phyloP scores from a whole-genome alignment of 2,888 invertebrate genomes.

The Opisthograptis luteolata region DNA sequence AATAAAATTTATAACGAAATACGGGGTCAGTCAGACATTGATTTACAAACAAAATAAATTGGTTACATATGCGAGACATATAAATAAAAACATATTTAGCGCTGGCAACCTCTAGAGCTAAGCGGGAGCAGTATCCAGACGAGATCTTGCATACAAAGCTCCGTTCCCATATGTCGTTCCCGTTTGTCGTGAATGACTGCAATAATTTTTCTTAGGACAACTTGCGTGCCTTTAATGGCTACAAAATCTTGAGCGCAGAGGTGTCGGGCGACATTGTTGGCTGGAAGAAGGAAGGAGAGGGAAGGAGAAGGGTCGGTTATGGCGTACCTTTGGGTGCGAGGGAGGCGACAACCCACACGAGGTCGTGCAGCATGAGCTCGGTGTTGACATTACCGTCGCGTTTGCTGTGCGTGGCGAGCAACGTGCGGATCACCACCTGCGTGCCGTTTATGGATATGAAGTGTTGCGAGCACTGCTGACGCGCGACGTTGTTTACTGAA shows the following conservation, averaged over 20 bases:
- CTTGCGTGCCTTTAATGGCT: conserved; percentile 77
- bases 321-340: conserved; percentile 81
- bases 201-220: conserved; percentile 76
- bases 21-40: conserved; percentile 7
- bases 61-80: conserved; percentile 3
- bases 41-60: conserved; percentile 21
- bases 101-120: conserved; percentile 70
- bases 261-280: conserved; percentile 70
- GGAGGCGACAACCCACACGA: conserved; percentile 85
- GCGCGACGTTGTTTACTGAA: conserved; percentile 80
- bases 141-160: conserved; percentile 80
- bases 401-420: conserved; percentile 78
- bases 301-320: conserved; percentile 12
- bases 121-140: conserved; percentile 84
- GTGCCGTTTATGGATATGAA: conserved; percentile 83
- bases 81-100: conserved; percentile 33
- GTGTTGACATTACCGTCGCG: conserved; percentile 78
- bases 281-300: too few species aligned
- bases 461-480: conserved; percentile 80
- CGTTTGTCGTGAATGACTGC: conserved; percentile 75
- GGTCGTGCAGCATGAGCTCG: conserved; percentile 84
- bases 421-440: conserved; percentile 81
- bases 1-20: conserved; percentile 12
- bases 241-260: conserved; percentile 79
- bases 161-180: conserved; percentile 67